phyloP scores from a whole-genome alignment of 2,797 vertebrate genomes.

The Glyptemys insculpta region DNA sequence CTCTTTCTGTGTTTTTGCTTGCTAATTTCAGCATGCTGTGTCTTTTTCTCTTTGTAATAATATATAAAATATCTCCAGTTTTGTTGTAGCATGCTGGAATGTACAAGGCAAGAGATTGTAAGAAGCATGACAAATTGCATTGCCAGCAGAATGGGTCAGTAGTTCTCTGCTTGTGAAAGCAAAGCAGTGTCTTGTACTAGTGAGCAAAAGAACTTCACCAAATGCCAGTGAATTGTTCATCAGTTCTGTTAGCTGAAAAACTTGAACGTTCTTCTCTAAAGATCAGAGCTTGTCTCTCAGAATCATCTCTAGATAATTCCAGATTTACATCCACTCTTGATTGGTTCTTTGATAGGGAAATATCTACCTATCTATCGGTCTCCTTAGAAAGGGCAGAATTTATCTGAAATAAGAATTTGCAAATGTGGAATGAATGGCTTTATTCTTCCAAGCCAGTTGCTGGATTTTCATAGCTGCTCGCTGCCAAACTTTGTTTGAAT shows the following conservation, averaged over 20 bases:
- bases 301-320: background rate
- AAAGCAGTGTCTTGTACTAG: background rate
- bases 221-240: background rate
- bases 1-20: background rate
- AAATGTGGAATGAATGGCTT: constrained; percentile 42
- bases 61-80: background rate
- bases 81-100: background rate
- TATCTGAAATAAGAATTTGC: background rate
- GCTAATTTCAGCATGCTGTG: background rate
- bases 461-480: background rate
- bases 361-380: constrained; percentile 24
- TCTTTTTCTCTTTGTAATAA: background rate
- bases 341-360: constrained; percentile 36
- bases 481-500: constrained; percentile 55
- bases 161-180: background rate
- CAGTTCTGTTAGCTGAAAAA: background rate
- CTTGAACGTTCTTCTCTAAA: background rate
- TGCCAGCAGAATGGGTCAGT: background rate
- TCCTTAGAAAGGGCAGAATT: constrained; percentile 2
- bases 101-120: background rate
- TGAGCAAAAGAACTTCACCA: background rate
- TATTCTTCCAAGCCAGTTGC: constrained; percentile 33
- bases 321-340: background rate
- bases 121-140: background rate
- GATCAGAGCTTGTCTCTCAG: background rate